These are phyloP conservation scores for Hydrophis major DNA, from an alignment of 2,797 vertebrate species.

Conservation along the genomic window DNA sequence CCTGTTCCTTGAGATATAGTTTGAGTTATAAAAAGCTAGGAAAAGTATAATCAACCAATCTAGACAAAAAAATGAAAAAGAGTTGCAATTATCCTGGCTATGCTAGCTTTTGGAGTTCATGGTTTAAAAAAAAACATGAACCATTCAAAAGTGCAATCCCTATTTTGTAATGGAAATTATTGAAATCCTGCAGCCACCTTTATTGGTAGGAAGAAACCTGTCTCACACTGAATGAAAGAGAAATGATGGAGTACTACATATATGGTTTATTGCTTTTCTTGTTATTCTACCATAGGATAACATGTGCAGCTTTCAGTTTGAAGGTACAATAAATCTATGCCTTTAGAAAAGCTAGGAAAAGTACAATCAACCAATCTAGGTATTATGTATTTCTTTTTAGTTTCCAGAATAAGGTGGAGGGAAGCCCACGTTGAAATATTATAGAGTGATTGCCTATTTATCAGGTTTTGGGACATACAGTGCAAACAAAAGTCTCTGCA, in stretches of 20 bases:
- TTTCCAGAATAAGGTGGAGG: neutral
- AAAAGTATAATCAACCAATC: no score
- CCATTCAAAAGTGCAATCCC: neutral
- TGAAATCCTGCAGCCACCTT: neutral
- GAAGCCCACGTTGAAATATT: neutral
- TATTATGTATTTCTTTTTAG: neutral
- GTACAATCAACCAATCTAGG: neutral
- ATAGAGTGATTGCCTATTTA: conserved; percentile 5
- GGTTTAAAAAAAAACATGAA: neutral
- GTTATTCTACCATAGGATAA: neutral
- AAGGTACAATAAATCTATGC: conserved; percentile 7
- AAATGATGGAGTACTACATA: neutral
- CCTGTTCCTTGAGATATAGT: neutral
- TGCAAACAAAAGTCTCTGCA: conserved; percentile 40
- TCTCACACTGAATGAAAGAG: neutral
- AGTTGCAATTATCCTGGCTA: neutral
- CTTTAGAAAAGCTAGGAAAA: neutral
- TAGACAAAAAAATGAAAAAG: neutral
- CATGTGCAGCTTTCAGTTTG: neutral
- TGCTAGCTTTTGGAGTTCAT: neutral
- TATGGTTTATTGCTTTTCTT: neutral
- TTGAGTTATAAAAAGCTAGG: neutral
- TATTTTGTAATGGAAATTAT: neutral
- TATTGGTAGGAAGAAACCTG: neutral
- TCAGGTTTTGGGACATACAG: conserved; percentile 24